phyloP scores from a whole-genome alignment of 2,888 invertebrate genomes.

The Erynnis tages region DNA sequence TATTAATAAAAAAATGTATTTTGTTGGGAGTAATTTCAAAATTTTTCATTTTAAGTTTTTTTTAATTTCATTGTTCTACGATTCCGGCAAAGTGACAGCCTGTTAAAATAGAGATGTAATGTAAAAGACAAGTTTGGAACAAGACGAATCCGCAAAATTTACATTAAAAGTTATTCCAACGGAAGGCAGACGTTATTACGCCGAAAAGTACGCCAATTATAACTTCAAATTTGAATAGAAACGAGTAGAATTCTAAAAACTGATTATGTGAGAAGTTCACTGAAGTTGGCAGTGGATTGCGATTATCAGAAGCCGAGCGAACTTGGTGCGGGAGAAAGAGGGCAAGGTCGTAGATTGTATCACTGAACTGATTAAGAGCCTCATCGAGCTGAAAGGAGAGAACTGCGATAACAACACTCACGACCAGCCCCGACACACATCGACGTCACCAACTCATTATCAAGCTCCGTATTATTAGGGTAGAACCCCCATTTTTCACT shows the following conservation, averaged over 20 bases:
- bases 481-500: slow-evolving; percentile 31
- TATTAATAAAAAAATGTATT: too few species aligned
- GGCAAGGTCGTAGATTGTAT: slow-evolving; percentile 14
- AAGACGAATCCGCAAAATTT: background rate
- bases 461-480: slow-evolving; percentile 19
- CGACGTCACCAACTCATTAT: background rate
- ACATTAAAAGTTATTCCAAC: slow-evolving; percentile 11
- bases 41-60: too few species aligned
- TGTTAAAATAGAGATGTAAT: too few species aligned
- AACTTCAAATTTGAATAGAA: slow-evolving; percentile 19
- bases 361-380: background rate
- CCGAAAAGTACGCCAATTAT: slow-evolving; percentile 18
- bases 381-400: slow-evolving; percentile 7
- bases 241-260: slow-evolving; percentile 2
- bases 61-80: too few species aligned
- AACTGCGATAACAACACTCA: slow-evolving; percentile 8
- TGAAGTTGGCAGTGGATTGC: slow-evolving; percentile 5
- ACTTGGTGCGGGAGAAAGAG: background rate
- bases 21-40: too few species aligned
- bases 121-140: background rate
- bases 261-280: slow-evolving; percentile 16
- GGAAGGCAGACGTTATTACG: slow-evolving; percentile 4
- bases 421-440: background rate
- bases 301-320: background rate
- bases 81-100: too few species aligned